Conservation (phyloP, 2,888 invertebrate species). For the Halictus quadricinctus region DNA sequence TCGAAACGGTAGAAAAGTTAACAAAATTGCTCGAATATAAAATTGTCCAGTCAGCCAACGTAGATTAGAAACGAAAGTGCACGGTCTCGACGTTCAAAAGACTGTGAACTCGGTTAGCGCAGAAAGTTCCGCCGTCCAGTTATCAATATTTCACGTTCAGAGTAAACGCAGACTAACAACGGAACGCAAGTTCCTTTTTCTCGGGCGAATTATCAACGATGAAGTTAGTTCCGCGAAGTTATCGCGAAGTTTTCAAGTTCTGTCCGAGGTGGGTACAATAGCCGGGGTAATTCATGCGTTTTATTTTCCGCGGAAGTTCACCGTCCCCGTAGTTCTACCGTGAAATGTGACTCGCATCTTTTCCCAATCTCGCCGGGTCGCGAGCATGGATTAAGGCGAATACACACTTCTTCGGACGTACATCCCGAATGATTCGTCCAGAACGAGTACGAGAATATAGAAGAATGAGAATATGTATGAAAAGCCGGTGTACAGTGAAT, state of each 20-base stretch:
- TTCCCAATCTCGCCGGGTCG: background rate
- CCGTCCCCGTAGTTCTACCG: background rate
- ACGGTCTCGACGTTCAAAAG: background rate
- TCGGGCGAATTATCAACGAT: conserved; percentile 2
- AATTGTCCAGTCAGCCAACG: background rate
- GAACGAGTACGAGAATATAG: background rate
- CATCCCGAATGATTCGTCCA: background rate
- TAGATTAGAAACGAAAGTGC: background rate
- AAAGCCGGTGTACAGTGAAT: background rate
- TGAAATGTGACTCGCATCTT: conserved; percentile 10
- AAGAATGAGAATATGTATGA: background rate
- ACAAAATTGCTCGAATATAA: background rate
- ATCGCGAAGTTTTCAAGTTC: background rate
- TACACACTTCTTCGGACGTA: background rate
- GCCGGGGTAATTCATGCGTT: conserved; percentile 12
- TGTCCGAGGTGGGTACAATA: conserved; percentile 9
- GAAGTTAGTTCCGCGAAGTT: conserved; percentile 4
- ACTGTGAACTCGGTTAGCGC: background rate
- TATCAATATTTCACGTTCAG: conserved; percentile 5
- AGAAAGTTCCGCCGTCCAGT: background rate
- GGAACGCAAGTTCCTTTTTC: conserved; percentile 2
- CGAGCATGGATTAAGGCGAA: background rate
- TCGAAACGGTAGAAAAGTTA: background rate
- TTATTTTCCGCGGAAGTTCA: background rate
- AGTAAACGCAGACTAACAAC: background rate